Base-by-base conservation (phyloP, 2,888 invertebrate genomes). In the Hololepta plana region DNA sequence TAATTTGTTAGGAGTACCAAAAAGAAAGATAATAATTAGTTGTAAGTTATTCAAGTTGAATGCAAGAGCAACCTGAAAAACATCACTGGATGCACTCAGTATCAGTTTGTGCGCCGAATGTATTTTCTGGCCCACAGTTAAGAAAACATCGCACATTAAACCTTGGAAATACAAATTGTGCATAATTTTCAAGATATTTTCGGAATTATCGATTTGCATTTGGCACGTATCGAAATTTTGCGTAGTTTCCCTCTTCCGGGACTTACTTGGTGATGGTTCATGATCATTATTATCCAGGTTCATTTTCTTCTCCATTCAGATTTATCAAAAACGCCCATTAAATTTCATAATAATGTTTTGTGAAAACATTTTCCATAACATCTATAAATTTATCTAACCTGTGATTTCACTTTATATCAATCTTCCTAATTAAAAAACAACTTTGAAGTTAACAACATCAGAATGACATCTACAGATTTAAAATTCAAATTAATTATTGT, bases 21-120 rank as follows among this genome's bases (percentile, higher is more conserved):
- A 23, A 13, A 4, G n/a, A n/a, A n/a, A n/a, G n/a, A n/a, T n/a
- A n/a, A n/a, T n/a, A n/a, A 4, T 10, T 10, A 10, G 9, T 9
- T 22, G 4, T 4, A 22, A 22, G 12, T 8, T 10, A 17, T 8
- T 17, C 17, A 17, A 8, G 8, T 19, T 9, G 2, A 7, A 4
- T 16, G 7, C 3, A 20, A 25, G 20, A 35, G 32, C 41, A 54
- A 84, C 87, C 63, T 87, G 85, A 51, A 93, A 91, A 23, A 93
- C 91, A 59, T 91, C 91, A 53, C 90, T 90, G 38, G 82, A 85
- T 28, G 88, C 85, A 55, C 88, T 88, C 3, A 93, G 62, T 42
- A 93, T 88, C 4, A 93, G 68, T 33, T 87, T 67, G 55, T 93
- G 93, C 2, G 87, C 82, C 1, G 84, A 79, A 55, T 81, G 90